A percentile compares a stretch with the other conserved stretches of the same genome.
These are phyloP conservation scores for Agapostemon virescens DNA, from an alignment of 2,888 invertebrate species.

Conservation along the genomic window DNA sequence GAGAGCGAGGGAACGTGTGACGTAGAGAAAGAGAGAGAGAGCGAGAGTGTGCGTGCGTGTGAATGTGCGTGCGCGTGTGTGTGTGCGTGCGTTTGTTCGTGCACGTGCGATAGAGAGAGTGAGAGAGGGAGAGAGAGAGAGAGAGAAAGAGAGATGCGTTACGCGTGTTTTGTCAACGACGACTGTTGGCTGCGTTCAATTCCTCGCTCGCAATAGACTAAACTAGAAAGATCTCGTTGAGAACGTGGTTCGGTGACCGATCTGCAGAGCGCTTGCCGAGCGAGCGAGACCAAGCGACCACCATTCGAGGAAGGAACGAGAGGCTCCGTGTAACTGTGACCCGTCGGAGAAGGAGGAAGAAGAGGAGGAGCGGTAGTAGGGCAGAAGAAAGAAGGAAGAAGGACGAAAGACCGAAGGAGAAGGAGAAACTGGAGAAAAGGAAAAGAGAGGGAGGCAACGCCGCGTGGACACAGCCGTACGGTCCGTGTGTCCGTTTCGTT, in stretches of 20 bases:
- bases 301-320: constrained; percentile 33
- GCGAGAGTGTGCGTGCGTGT: background rate
- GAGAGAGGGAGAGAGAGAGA: background rate
- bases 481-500: constrained; percentile 53
- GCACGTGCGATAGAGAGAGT: background rate
- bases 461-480: constrained; percentile 70
- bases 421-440: constrained; percentile 41
- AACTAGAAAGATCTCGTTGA: constrained; percentile 47
- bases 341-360: background rate
- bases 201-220: background rate
- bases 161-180: constrained; percentile 19
- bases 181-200: constrained; percentile 7
- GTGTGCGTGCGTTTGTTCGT: background rate
- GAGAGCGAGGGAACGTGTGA: background rate
- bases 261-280: constrained; percentile 17
- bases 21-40: no score
- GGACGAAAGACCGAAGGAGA: constrained; percentile 27
- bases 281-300: constrained; percentile 8
- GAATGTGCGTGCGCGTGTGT: background rate
- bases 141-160: background rate
- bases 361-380: constrained; percentile 37
- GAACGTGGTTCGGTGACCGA: constrained; percentile 62
- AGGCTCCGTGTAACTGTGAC: constrained; percentile 11
- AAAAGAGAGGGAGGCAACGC: constrained; percentile 57
- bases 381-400: constrained; percentile 43